These are phyloP conservation scores for Entosphenus tridentatus DNA, from an alignment of 2,113 vertebrate species.

Conservation along the genomic window DNA sequence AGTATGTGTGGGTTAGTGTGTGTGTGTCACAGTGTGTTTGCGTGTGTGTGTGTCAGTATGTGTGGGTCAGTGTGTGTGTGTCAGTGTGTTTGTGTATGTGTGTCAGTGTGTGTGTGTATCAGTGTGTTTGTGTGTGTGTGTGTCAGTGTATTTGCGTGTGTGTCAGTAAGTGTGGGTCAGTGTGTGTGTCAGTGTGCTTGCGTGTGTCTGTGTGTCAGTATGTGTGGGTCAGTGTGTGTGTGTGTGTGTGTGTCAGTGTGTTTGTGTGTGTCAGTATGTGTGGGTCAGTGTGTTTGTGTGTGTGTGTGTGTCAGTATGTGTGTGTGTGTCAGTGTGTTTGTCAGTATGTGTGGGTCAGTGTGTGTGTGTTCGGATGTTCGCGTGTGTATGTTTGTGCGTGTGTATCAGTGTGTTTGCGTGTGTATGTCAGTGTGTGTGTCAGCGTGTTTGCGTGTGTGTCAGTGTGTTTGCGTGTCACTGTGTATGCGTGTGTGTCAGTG, in stretches of 20 bases:
- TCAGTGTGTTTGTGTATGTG: slow-evolving; percentile 8
- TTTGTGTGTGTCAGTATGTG: too few species aligned
- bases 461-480: not conserved
- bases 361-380: not conserved
- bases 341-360: not conserved
- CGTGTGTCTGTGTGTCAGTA: not conserved
- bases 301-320: slow-evolving; percentile 16
- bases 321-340: not conserved
- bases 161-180: too few species aligned
- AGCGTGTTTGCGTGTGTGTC: slow-evolving; percentile 1
- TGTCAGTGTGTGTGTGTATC: slow-evolving; percentile 7
- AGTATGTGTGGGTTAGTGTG: not conserved
- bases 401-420: not conserved
- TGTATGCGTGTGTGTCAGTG: not conserved
- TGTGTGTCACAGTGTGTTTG: not conserved
- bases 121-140: slow-evolving; percentile 7
- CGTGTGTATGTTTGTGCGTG: not conserved
- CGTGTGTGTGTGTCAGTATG: not conserved
- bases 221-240: too few species aligned
- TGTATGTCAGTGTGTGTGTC: not conserved
- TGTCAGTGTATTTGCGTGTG: not conserved
- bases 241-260: too few species aligned
- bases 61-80: slow-evolving; percentile 6
- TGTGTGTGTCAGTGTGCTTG: slow-evolving; percentile 5
- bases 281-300: too few species aligned